Conservation (phyloP, 2,113 vertebrate species). For the Microtus ochrogaster region DNA sequence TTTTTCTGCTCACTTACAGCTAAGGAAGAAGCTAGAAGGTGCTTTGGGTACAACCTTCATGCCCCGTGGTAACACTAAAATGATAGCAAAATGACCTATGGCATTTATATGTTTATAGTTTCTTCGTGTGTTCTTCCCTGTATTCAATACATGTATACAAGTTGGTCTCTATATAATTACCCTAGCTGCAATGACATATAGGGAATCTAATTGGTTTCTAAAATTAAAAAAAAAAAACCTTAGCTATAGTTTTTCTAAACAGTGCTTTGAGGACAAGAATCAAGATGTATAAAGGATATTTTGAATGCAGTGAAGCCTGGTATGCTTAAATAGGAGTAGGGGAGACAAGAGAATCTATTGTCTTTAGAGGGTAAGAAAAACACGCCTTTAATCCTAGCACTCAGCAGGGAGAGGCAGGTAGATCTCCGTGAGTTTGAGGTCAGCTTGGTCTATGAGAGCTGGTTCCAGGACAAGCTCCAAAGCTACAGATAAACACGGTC, state of each 20-base stretch:
- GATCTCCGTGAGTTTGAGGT: too few relatives aligned
- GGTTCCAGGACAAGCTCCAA: too few relatives aligned
- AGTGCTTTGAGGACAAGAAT: not conserved
- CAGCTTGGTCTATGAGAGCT: too few relatives aligned
- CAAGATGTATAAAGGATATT: not conserved
- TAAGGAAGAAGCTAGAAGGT: not conserved
- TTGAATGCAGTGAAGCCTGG: not conserved
- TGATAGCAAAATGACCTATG: not conserved
- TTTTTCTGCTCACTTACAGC: slow-evolving; percentile 25
- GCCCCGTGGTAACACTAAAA: not conserved
- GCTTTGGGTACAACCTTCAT: not conserved
- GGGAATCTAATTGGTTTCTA: not conserved
- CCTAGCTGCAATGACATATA: not conserved
- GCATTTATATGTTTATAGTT: not conserved
- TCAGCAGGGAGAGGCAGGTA: too few relatives aligned
- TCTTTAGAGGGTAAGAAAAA: not conserved
- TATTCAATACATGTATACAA: not conserved
- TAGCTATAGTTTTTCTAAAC: not conserved
- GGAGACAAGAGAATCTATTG: too few relatives aligned
- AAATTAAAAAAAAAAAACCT: not conserved
- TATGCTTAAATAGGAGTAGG: not conserved
- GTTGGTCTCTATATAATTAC: not conserved
- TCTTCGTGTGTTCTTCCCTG: not conserved
- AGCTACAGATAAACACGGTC: too few relatives aligned
- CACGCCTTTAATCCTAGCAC: too few relatives aligned